phyloP scores from a whole-genome alignment of 2,797 vertebrate genomes.

The Xyrichtys novacula region DNA sequence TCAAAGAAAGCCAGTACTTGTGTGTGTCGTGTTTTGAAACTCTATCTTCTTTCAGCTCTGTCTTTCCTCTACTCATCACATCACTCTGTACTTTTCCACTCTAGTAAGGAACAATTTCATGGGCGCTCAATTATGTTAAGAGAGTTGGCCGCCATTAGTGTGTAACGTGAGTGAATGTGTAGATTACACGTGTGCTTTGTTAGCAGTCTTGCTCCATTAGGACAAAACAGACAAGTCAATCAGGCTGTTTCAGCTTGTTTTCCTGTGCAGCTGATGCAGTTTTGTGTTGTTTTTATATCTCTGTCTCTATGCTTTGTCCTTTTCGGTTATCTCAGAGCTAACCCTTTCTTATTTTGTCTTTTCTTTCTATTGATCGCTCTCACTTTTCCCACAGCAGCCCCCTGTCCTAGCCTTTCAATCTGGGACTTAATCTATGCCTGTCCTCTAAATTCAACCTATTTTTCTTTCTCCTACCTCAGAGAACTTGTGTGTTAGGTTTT shows the following conservation, averaged over 20 bases:
- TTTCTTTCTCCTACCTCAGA: not conserved
- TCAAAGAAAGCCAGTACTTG: too few species aligned
- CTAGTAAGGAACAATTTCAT: slow-evolving; percentile 29
- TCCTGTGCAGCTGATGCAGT: not conserved
- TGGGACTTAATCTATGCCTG: slow-evolving; percentile 7
- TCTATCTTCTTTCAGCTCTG: not conserved
- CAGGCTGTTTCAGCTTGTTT: not conserved
- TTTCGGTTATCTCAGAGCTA: not conserved
- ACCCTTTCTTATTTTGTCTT: not conserved
- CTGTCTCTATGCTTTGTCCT: slow-evolving; percentile 11
- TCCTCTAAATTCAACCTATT: slow-evolving; percentile 7
- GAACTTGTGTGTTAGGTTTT: slow-evolving; percentile 25
- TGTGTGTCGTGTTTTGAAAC: not conserved
- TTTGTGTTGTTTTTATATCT: not conserved
- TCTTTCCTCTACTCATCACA: slow-evolving; percentile 17
- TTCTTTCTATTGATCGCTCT: slow-evolving; percentile 11
- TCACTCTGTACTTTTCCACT: slow-evolving; percentile 12
- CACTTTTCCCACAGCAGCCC: slow-evolving; percentile 29
- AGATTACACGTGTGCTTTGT: slow-evolving; percentile 8
- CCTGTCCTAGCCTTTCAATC: not conserved
- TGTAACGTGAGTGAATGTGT: slow-evolving; percentile 15
- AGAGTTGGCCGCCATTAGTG: slow-evolving; percentile 17
- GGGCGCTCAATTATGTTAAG: slow-evolving; percentile 41
- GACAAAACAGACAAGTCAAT: slow-evolving; percentile 31
- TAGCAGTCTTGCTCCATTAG: slow-evolving; percentile 16